Conservation (phyloP, 2,797 vertebrate species). For the Leptoclinus maculatus region DNA sequence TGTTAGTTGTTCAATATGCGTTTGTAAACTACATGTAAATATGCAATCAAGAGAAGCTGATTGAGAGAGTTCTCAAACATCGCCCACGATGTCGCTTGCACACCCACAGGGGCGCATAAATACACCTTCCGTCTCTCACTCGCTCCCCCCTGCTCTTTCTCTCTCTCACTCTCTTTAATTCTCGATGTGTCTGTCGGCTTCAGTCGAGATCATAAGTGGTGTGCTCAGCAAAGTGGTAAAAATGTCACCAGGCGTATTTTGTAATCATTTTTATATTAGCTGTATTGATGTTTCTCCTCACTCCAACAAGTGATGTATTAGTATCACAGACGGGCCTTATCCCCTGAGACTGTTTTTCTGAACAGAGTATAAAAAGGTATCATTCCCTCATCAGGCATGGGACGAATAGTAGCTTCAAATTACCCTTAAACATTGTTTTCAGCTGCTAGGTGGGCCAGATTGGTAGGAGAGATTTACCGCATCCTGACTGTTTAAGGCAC, state of each 20-base stretch:
- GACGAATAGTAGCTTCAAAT: constrained; percentile 67
- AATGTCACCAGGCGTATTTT: constrained; percentile 75
- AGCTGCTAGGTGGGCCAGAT: constrained; percentile 45
- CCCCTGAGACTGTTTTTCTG: constrained; percentile 64
- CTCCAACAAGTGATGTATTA: constrained; percentile 80
- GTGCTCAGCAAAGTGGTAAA: constrained; percentile 79
- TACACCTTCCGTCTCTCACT: constrained; percentile 38
- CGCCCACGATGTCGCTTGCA: constrained; percentile 12
- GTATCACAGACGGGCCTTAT: constrained; percentile 62
- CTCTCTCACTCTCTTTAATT: constrained; percentile 31
- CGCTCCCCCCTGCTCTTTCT: neutral
- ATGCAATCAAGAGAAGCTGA: constrained; percentile 74
- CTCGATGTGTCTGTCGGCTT: constrained; percentile 44
- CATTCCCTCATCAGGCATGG: constrained; percentile 49
- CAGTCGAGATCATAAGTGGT: constrained; percentile 62
- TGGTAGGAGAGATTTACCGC: constrained; percentile 47
- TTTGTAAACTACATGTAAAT: constrained; percentile 73
- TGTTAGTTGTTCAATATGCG: constrained; percentile 59
- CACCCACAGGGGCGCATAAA: constrained; percentile 36
- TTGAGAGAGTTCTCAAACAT: constrained; percentile 65
- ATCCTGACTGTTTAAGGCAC: constrained; percentile 54
- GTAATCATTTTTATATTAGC: constrained; percentile 82
- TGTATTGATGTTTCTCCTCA: constrained; percentile 78
- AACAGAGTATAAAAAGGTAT: constrained; percentile 59
- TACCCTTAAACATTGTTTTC: constrained; percentile 73